Evolutionary conservation across 2,888 invertebrate species (phyloP).

Genomic region (Steinernema hermaphroditum): DNA sequence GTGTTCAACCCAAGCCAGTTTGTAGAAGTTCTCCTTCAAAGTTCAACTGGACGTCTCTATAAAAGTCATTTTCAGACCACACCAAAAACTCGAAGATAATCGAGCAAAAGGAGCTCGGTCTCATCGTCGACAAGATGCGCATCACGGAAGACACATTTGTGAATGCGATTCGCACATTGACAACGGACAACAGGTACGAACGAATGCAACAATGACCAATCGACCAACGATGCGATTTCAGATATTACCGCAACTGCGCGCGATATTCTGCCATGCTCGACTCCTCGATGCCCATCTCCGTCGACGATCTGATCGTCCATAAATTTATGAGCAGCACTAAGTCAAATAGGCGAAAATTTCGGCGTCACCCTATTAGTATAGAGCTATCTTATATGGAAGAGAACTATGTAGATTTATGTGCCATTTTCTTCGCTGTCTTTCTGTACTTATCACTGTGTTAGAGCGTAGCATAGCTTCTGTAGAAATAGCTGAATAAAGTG

Average conservation of each 20-base stretch:
- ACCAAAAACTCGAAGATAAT: constrained; percentile 56
- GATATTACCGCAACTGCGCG: constrained; percentile 10
- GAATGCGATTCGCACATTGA: constrained; percentile 33
- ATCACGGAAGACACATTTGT: constrained; percentile 43
- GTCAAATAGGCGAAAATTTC: background rate
- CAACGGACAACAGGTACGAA: background rate
- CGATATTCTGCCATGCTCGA: constrained; percentile 21
- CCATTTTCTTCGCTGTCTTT: background rate
- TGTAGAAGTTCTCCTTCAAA: too few species aligned
- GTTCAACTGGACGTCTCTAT: too few species aligned
- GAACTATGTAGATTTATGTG: background rate
- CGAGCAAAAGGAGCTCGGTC: constrained; percentile 46
- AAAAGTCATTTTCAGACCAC: constrained; percentile 52
- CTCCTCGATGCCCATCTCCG: background rate
- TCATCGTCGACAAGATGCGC: constrained; percentile 51
- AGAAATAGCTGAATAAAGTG: too few species aligned
- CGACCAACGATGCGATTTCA: background rate
- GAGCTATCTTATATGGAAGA: background rate
- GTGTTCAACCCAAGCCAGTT: too few species aligned
- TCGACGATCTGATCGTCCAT: constrained; percentile 16
- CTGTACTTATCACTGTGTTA: background rate
- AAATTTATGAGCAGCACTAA: background rate
- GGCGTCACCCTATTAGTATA: background rate
- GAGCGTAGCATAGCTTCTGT: background rate
- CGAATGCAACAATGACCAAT: background rate